Conservation (phyloP, 2,888 invertebrate species). For the Lepidocyrtoides sp. region DNA sequence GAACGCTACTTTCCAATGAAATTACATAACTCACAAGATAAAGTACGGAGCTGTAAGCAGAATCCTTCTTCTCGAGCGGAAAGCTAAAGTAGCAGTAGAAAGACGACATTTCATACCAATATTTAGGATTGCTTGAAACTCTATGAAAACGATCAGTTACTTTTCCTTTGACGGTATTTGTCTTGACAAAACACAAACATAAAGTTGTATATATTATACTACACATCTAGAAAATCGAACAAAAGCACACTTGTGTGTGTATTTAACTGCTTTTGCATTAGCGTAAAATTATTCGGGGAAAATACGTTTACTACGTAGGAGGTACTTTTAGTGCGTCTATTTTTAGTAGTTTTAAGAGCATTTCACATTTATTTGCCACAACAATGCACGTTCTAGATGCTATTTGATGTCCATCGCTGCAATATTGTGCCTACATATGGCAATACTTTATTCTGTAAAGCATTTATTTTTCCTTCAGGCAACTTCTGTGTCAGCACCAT, state of each 20-base stretch:
- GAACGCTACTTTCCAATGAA: constrained; percentile 13
- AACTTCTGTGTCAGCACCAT: constrained; percentile 54
- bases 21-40: constrained; percentile 17
- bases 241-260: not conserved
- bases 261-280: too few species aligned
- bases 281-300: too few species aligned
- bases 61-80: constrained; percentile 37
- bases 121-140: not conserved
- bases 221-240: not conserved
- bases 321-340: too few species aligned
- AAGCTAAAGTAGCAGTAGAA: not conserved
- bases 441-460: not conserved
- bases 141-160: not conserved
- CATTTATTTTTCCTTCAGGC: constrained; percentile 22
- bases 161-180: not conserved
- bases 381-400: too few species aligned
- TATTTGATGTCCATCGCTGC: too few species aligned
- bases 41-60: not conserved
- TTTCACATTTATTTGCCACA: too few species aligned
- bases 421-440: not conserved
- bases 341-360: too few species aligned
- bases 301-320: too few species aligned
- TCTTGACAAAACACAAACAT: not conserved
- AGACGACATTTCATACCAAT: not conserved
- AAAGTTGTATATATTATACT: not conserved